Evolutionary conservation across 2,888 invertebrate species (phyloP), one percentile per base, ranked within the genome.

Genomic region (Xestia sexstrigata): DNA sequence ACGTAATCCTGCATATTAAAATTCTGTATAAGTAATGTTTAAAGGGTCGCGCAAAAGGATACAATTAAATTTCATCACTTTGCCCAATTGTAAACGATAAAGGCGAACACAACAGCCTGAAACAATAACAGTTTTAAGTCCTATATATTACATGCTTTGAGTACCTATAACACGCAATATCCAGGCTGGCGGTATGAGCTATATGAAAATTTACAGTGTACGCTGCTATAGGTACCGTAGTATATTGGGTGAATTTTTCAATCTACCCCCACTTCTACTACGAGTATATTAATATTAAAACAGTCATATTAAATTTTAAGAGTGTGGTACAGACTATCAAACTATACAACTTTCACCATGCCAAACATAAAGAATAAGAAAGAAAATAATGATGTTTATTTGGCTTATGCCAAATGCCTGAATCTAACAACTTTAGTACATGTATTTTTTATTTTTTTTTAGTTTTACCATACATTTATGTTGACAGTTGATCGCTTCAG

Each of bases 41-140:
- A 73, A 42, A 42, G 8, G 26, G 58, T 66, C 8, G 13, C 45
- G 55, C 39, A 9, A 62, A 49, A 39, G 62, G 66, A 72, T 71
- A 52, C 52, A 70, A 74, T 83, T 70, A 47, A 47, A 85, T 85
- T 82, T 62, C 70, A 83, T 71, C 30, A 13, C 65, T 47, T 70
- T 67, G 13, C 45, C 47, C 65, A 65, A 72, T 78, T 74, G 42
- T 77, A 49, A 75, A 65, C 55, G 26, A 58, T 71, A 70, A 55
- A 70, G 52, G 17, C 35, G 45, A 62, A 30, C 26, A 62, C 58
- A 65, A 68, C 49, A 49, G 74, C 26, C 71, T 65, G 78, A 52
- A 82, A 78, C 69, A 85, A 83, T 85, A 78, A 78, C 73, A 47
- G 26, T 85, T 84, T 70, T 30, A 81, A 60, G 68, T 47, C 80